Percentiles rank a stretch among this genome's conserved stretches.
Evolutionary conservation across 2,888 invertebrate species (phyloP).

Genomic region (Ligdia adustata): DNA sequence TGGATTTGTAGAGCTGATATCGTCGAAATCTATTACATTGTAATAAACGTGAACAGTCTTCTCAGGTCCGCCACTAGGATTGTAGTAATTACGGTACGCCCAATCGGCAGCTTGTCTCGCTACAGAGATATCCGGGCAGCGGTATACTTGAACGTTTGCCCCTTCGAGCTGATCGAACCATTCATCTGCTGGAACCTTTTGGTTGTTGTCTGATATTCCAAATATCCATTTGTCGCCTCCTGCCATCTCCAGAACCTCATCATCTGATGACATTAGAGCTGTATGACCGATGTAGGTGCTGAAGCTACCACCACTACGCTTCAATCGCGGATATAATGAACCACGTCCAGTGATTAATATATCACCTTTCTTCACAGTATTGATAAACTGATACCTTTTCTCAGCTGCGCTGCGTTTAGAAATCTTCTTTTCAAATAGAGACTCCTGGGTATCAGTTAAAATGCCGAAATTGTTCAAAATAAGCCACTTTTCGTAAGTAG

Average conservation of each 20-base stretch:
- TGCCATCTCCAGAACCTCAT: conserved; percentile 60
- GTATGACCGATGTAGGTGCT: conserved; percentile 58
- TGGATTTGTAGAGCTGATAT: conserved; percentile 50
- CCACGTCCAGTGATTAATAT: conserved; percentile 52
- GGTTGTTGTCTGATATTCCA: conserved; percentile 55
- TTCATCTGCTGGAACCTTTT: conserved; percentile 51
- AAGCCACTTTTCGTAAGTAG: conserved; percentile 65
- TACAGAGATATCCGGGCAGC: conserved; percentile 45
- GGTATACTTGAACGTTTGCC: too few relatives aligned
- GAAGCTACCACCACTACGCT: too few relatives aligned
- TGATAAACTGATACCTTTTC: conserved; percentile 56
- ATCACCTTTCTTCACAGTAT: conserved; percentile 57
- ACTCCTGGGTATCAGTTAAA: conserved; percentile 58
- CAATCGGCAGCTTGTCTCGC: conserved; percentile 52
- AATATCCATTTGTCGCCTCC: conserved; percentile 49
- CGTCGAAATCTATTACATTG: conserved; percentile 43
- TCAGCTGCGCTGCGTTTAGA: conserved; percentile 52
- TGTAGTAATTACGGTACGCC: conserved; percentile 57
- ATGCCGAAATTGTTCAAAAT: conserved; percentile 64
- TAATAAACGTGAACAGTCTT: conserved; percentile 58
- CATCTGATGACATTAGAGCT: conserved; percentile 59
- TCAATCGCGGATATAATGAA: too few relatives aligned
- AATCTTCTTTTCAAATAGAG: conserved; percentile 57
- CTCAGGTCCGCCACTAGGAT: conserved; percentile 45
- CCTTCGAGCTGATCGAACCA: conserved; percentile 61